Conservation (phyloP, 2,888 invertebrate genomes). For the Alitta virens region DNA sequence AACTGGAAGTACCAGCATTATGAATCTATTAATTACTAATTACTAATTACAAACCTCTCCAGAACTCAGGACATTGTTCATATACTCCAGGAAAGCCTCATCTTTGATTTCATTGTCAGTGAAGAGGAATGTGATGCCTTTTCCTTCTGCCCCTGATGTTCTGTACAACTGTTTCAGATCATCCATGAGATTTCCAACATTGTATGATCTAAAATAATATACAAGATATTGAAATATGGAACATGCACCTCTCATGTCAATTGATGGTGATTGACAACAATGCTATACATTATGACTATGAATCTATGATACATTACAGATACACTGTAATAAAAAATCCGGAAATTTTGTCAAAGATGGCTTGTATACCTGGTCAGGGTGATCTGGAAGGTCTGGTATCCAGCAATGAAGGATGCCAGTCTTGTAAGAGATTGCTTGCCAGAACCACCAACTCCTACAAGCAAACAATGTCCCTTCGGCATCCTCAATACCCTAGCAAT, state of each 20-base stretch:
- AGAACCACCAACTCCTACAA: conserved; percentile 95
- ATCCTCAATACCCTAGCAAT: conserved; percentile 92
- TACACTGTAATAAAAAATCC: no score
- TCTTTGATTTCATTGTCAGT: conserved; percentile 96
- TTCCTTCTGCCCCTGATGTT: conserved; percentile 91
- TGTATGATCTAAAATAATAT: conserved; percentile 73
- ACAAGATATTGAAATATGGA: no score
- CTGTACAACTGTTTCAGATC: conserved; percentile 89
- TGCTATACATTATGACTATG: no score
- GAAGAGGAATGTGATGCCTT: conserved; percentile 96
- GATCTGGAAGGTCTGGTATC: conserved; percentile 94
- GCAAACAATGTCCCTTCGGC: conserved; percentile 90
- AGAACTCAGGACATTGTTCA: conserved; percentile 92
- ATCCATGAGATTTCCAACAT: conserved; percentile 88
- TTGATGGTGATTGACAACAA: no score
- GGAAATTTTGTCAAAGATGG: no score
- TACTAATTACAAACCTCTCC: conserved; percentile 55
- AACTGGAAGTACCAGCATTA: neutral
- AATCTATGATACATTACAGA: no score
- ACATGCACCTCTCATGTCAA: neutral
- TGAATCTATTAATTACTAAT: neutral
- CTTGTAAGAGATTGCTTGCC: conserved; percentile 97
- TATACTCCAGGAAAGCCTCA: conserved; percentile 93
- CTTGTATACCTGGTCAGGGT: conserved; percentile 74
- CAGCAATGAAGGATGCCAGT: conserved; percentile 92